Percentiles rank a stretch among this genome's conserved stretches.
Conservation (phyloP, 2,888 invertebrate genomes). For the Xestia sexstrigata region DNA sequence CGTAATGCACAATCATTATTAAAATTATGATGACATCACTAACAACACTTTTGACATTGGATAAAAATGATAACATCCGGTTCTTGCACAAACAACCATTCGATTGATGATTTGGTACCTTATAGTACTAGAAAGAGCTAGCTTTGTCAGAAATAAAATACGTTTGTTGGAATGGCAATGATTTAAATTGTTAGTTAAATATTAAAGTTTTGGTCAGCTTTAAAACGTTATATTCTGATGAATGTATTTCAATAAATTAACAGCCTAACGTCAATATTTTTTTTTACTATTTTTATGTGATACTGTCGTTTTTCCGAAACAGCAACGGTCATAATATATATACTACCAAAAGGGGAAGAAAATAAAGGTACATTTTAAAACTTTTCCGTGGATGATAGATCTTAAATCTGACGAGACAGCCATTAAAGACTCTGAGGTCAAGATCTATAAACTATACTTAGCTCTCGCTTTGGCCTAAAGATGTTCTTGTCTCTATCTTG, state of each 20-base stretch:
- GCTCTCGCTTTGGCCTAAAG: too few species aligned
- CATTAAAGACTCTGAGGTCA: too few species aligned
- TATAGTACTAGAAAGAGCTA: neutral
- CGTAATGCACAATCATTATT: neutral
- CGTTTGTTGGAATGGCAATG: neutral
- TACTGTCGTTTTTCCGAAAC: too few species aligned
- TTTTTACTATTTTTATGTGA: neutral
- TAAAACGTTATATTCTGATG: neutral
- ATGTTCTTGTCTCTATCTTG: too few species aligned
- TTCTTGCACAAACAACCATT: neutral
- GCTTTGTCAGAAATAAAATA: neutral
- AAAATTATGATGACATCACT: neutral
- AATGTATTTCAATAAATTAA: too few species aligned
- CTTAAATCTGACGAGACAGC: too few species aligned
- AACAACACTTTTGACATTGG: neutral
- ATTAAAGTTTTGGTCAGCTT: neutral
- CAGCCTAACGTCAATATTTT: neutral
- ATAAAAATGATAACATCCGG: constrained; percentile 15
- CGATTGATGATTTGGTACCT: neutral
- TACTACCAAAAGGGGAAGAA: too few species aligned
- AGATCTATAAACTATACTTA: too few species aligned
- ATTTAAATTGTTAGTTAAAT: neutral
- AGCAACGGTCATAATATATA: too few species aligned
- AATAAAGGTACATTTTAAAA: too few species aligned
- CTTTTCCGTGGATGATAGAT: too few species aligned